Conservation (phyloP, 2,113 vertebrate genomes). For the Melanotaenia duboulayi region DNA sequence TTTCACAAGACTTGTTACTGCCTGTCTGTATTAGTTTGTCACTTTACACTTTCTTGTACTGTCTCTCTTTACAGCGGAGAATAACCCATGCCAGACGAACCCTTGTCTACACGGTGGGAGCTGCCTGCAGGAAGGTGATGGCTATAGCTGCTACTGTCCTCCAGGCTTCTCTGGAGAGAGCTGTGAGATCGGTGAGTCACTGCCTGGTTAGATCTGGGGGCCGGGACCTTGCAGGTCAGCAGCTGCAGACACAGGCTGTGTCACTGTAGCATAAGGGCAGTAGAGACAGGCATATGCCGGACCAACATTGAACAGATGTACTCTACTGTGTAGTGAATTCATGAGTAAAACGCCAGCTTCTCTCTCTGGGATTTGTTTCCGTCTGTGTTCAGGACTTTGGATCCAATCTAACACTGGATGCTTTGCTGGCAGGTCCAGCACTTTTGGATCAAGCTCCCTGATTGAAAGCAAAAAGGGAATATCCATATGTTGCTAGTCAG, state of each 20-base stretch:
- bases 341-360: conserved; percentile 3
- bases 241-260: conserved; percentile 28
- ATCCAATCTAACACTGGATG: conserved; percentile 8
- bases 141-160: conserved; percentile 91
- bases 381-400: conserved; percentile 9
- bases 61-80: conserved; percentile 73
- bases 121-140: conserved; percentile 86
- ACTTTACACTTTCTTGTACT: conserved; percentile 18
- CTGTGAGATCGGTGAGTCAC: conserved; percentile 94
- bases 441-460: conserved; percentile 25
- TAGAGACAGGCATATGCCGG: conserved; percentile 31
- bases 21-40: conserved; percentile 23
- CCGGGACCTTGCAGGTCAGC: conserved; percentile 44
- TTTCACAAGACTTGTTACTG: not conserved
- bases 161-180: conserved; percentile 93
- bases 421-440: conserved; percentile 34
- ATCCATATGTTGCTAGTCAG: conserved; percentile 49
- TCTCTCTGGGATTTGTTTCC: not conserved
- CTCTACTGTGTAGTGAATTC: not conserved
- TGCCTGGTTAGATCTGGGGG: conserved; percentile 32
- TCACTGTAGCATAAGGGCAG: conserved; percentile 21
- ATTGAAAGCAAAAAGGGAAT: conserved; percentile 48
- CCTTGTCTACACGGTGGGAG: conserved; percentile 95
- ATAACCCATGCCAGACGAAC: conserved; percentile 89
- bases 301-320: conserved; percentile 42